Base-by-base conservation (phyloP, 64 coral and sea anemone species). In the Porites lutea region DNA sequence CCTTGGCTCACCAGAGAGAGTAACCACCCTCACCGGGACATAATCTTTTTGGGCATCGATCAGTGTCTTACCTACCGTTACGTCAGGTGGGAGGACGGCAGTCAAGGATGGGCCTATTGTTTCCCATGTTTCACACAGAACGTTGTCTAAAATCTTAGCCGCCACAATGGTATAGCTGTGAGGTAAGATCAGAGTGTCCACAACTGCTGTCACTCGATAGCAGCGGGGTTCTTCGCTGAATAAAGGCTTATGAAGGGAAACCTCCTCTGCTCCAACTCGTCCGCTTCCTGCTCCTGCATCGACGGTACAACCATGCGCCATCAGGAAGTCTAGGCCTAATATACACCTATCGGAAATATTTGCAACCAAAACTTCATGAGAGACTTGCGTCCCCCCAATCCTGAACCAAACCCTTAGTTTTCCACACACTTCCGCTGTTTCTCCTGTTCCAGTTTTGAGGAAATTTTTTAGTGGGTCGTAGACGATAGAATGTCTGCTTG, bases 61-160 rank as follows among this genome's bases (percentile, higher is more conserved):
- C 16, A 93, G 15, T 57, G 83, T 93, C 65, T 68, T 67, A 6
- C 91, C 83, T 2, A 93, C 75, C 21, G 88, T 46, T 0, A 87
- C 75, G 10, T 16, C 16, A 48, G 48, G 51, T n/a, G 75, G 75
- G 50, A 77, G 75, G 19, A 5, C 21, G 18, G 75, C 48, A 48
- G 49, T 77, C 15, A n/a, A 14, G 16, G 75, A 77, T 77, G 75
- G 75, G 45, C 75, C 44, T 77, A 77, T n/a, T 77, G 75, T 77
- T 48, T 50, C 51, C 75, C 48, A 53, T 6, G 74, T 47, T 52
- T 77, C 74, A 54, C 14, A 13, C 52, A 51, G 21, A 16, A 50
- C 16, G 15, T 52, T 19, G 54, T 19, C 14, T 22, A 53, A 6
- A 54, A 77, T 77, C 16, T 54, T 55, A 19, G 51, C 48, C 3